These are phyloP conservation scores for Drosophila koepferae DNA, from an alignment of 2,888 invertebrate genomes.

Conservation along the genomic window DNA sequence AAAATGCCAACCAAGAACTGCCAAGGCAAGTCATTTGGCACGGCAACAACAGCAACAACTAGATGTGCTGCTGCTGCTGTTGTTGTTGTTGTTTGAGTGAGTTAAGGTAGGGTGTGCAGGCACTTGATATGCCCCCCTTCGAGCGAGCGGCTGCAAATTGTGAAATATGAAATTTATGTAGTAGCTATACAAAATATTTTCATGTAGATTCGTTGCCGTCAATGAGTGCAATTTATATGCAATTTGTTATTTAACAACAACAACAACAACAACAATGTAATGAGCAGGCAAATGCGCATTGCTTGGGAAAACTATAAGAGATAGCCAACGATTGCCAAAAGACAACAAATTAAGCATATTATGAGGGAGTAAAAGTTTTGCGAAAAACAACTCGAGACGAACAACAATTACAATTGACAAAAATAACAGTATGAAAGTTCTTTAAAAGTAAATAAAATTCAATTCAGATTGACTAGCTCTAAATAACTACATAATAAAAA, in stretches of 20 bases:
- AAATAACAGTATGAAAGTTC: background rate
- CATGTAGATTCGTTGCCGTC: conserved; percentile 67
- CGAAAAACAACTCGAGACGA: background rate
- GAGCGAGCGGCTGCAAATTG: conserved; percentile 48
- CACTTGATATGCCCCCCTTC: conserved; percentile 43
- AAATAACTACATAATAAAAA: too few species aligned
- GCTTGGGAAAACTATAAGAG: conserved; percentile 3
- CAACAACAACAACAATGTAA: conserved; percentile 41
- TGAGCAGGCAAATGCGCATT: conserved; percentile 35
- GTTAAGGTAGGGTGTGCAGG: background rate
- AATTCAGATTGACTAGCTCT: background rate
- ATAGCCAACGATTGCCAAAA: conserved; percentile 16
- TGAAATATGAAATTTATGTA: conserved; percentile 69
- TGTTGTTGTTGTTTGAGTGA: conserved; percentile 31
- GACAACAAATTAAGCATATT: conserved; percentile 29
- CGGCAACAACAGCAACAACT: conserved; percentile 41
- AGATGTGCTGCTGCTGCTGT: conserved; percentile 14
- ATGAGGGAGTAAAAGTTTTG: conserved; percentile 16
- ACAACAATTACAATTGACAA: conserved; percentile 4
- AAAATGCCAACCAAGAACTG: conserved; percentile 71
- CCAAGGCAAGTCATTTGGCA: conserved; percentile 67
- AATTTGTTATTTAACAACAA: conserved; percentile 58
- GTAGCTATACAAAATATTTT: conserved; percentile 63
- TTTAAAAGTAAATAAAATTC: too few species aligned
- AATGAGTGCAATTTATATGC: conserved; percentile 80